Evolutionary conservation across 2,888 invertebrate genomes (phyloP), one percentile per base, ranked within the genome.

Genomic region (Hartigia nigra): DNA sequence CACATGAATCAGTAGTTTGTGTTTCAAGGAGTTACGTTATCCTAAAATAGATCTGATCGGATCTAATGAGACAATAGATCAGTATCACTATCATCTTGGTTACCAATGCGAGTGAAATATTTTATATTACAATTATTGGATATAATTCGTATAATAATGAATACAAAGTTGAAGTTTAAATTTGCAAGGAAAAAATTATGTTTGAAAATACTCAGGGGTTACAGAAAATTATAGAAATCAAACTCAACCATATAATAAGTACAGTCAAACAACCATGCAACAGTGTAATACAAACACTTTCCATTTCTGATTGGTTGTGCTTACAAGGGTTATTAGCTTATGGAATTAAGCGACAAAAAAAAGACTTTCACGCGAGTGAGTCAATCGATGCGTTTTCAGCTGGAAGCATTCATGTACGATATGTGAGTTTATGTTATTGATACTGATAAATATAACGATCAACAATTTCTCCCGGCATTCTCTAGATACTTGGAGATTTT

Each of bases 381-480:
- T 23, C 55, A 55, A 55, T 23, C 23, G 78, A 78, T 75, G 78
- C 39, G 70, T 31, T 34, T 55, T 55, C 9, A 55, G 23, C 23
- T 55, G 23, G 23, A 55, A 55, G 55, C 55, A 55, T 55, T 55
- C 55, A 55, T 23, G 55, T 55, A 23, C 55, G 55, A 55, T 23
- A 23, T 55, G 23, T 55, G 23, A 2, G 55, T 55, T 55, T 55
- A 55, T 55, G 55, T 1, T 55, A 23, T 23, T 55, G 23, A 23
- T 55, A 55, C 2, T 23, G 23, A 55, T 55, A 55, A 55, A 55
- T 23, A 23, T 55, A 55, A 55, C 9, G 23, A 9, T 55, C 55
- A 55, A 55, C 5, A 55, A 55, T 55, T 55, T 55, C 55, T 55
- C 23, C 23, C 2, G 9, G 55, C 14, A 55, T 23, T 23, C 55